Conservation (phyloP, 2,113 vertebrate species). For the Muscicapa adusta region DNA sequence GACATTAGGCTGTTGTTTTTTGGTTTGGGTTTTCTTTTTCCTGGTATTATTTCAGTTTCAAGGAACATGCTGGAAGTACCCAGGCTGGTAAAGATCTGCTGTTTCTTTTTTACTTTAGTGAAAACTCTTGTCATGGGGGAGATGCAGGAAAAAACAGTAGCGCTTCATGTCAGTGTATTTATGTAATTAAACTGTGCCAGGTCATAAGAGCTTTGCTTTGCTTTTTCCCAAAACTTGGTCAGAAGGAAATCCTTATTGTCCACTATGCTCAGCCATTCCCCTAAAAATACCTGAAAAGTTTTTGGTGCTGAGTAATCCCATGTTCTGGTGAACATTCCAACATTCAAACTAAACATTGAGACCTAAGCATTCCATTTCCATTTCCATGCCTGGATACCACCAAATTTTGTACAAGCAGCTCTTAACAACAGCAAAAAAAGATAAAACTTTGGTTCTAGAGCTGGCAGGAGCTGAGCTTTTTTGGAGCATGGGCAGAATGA, state of each 20-base stretch:
- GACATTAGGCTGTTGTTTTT: not conserved
- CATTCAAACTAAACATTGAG: not conserved
- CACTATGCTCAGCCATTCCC: not conserved
- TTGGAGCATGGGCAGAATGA: not conserved
- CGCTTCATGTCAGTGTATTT: not conserved
- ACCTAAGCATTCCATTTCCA: accelerated
- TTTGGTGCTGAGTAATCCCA: not conserved
- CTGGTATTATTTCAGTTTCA: not conserved
- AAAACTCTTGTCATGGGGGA: not conserved
- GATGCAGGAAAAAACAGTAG: not conserved
- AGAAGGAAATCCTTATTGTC: not conserved
- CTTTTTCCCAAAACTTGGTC: not conserved
- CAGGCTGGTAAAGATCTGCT: not conserved
- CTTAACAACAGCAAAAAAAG: not conserved
- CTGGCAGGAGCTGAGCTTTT: not conserved
- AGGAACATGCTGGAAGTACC: not conserved
- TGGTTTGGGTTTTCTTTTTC: not conserved
- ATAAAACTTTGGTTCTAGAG: not conserved
- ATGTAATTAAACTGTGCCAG: not conserved
- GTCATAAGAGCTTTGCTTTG: not conserved
- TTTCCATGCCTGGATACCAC: accelerated
- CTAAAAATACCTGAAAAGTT: not conserved
- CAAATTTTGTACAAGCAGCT: accelerated
- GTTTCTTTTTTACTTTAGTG: not conserved
- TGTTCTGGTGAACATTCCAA: not conserved